These are phyloP conservation scores for Galemys pyrenaicus DNA, from an alignment of 2,113 vertebrate species.

Conservation along the genomic window DNA sequence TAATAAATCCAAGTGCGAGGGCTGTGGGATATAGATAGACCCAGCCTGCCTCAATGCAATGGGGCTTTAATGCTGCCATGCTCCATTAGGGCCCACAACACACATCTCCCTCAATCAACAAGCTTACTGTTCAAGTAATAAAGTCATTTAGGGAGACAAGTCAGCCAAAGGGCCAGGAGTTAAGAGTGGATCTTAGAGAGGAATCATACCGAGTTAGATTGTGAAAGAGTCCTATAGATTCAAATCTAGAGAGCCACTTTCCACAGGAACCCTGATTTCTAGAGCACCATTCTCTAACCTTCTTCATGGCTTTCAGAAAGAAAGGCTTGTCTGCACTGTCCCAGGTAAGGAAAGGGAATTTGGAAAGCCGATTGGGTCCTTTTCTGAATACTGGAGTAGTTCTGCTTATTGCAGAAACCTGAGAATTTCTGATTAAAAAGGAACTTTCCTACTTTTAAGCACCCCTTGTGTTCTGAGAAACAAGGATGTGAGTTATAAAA, in stretches of 20 bases:
- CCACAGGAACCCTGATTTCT: neutral
- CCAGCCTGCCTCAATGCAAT: neutral
- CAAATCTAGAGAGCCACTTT: neutral
- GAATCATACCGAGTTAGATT: neutral
- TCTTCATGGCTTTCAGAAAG: neutral
- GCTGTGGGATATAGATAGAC: neutral
- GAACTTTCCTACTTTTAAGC: slow-evolving; percentile 62
- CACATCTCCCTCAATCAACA: slow-evolving; percentile 59
- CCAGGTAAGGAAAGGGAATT: neutral
- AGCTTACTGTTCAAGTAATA: slow-evolving; percentile 35
- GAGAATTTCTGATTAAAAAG: slow-evolving; percentile 66
- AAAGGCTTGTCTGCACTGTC: neutral
- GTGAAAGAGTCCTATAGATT: slow-evolving; percentile 11
- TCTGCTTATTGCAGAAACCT: slow-evolving; percentile 29
- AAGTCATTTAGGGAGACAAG: slow-evolving; percentile 60
- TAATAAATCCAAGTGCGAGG: slow-evolving; percentile 42
- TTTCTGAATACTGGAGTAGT: slow-evolving; percentile 32
- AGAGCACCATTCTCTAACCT: neutral
- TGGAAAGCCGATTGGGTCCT: slow-evolving; percentile 46
- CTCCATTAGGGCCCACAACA: slow-evolving; percentile 50
- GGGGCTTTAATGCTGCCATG: slow-evolving; percentile 20
- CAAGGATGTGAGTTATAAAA: neutral
- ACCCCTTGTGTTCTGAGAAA: slow-evolving; percentile 60
- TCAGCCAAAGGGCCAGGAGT: slow-evolving; percentile 23
- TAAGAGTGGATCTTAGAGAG: neutral